Conservation (phyloP, 2,113 vertebrate species). For the Eptesicus fuscus region DNA sequence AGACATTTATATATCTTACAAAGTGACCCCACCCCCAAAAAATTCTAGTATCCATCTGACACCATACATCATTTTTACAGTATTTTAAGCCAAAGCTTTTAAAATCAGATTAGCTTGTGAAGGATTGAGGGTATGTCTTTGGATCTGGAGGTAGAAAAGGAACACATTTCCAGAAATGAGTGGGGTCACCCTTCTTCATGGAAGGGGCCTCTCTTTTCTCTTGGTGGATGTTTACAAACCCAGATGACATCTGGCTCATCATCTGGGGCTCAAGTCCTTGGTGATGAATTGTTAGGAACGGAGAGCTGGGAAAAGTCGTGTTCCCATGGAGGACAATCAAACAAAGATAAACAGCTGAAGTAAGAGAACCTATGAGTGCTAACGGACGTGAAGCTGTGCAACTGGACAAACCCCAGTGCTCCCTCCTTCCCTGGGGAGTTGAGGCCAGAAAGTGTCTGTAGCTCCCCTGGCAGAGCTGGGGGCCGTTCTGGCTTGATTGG, state of each 20-base stretch:
- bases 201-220: neutral
- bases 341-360: slow-evolving; percentile 51
- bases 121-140: neutral
- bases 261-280: neutral
- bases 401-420: neutral
- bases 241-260: neutral
- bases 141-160: neutral
- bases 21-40: neutral
- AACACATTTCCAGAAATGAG: neutral
- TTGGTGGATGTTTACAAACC: slow-evolving; percentile 9
- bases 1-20: neutral
- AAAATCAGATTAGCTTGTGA: neutral
- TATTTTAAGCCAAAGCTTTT: neutral
- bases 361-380: neutral
- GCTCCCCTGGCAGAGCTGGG: neutral
- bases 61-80: neutral
- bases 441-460: slow-evolving; percentile 17
- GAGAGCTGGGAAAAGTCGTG: slow-evolving; percentile 34
- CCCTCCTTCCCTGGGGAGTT: neutral
- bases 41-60: neutral
- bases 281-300: slow-evolving; percentile 25
- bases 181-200: neutral
- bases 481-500: neutral
- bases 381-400: neutral
- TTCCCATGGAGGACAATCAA: slow-evolving; percentile 64